Evolutionary conservation across 2,113 vertebrate species (phyloP), one percentile per base, ranked within the genome.

Genomic region (Alexandromys fortis): DNA sequence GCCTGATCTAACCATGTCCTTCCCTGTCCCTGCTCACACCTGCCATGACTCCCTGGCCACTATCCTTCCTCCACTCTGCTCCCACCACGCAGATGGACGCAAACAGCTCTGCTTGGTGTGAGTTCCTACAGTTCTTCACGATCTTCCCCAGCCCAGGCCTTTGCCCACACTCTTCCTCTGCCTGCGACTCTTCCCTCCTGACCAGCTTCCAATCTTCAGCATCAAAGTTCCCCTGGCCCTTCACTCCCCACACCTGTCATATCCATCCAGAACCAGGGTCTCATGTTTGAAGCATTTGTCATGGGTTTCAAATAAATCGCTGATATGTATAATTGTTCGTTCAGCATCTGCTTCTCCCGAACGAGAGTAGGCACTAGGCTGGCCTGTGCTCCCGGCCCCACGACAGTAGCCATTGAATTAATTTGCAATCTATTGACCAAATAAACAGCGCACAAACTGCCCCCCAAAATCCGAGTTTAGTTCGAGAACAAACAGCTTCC

Each of bases 381-480:
- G 19, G 0, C 42, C 30, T 38, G 47, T 24, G 38, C 72, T 55
- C 73, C 90, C n/a, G 77, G 35, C 49, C 45, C 91, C 72, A 42
- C 6, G 45, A 68, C 91, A 72, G 73, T n/a, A 81, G 77, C 52
- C 78, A 65, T 1, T 86, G 49, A 73, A 68, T 82, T 55, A 55
- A 42, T 75, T 33, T n/a, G 89, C 28, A 26, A 28, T 55, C 85
- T 78, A 28, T 49, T 93, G 83, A 79, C 7, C 78, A 68, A 70
- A 79, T 67, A 86, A 63, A 22, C 35, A 90, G 63, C 33, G 24
- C 58, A 93, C 35, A 68, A 47, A 65, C 26, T 89, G 67, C 75
- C 47, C 87, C 0, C 21, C 65, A 68, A 94, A 87, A 76, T 24
- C 42, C 67, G 35, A 90, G 70, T 97, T 94, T 89, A 94, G 77